Conservation (phyloP, 2,797 vertebrate species). For the Karalla daura region DNA sequence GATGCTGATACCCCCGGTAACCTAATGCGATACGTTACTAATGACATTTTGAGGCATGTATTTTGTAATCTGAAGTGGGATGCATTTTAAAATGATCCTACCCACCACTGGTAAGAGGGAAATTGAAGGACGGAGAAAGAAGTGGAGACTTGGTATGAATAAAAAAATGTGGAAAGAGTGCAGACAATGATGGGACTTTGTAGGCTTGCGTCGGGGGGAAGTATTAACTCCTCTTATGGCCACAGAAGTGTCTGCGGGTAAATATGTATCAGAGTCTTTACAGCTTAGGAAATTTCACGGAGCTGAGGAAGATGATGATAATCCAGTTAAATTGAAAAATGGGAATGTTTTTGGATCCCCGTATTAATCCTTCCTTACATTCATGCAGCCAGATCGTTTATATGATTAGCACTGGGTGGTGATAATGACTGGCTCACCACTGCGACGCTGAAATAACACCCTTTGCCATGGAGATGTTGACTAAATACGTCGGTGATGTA, state of each 20-base stretch:
- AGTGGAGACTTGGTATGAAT: neutral
- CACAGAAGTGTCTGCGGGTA: slow-evolving; percentile 40
- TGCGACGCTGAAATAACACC: slow-evolving; percentile 35
- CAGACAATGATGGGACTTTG: slow-evolving; percentile 24
- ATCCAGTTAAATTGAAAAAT: slow-evolving; percentile 72
- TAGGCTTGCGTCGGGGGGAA: slow-evolving; percentile 13
- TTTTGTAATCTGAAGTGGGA: no score
- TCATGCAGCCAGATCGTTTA: slow-evolving; percentile 58
- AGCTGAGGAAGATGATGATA: slow-evolving; percentile 52
- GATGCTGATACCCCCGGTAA: no score
- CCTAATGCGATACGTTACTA: no score
- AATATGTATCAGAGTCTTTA: slow-evolving; percentile 43
- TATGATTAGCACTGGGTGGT: slow-evolving; percentile 51
- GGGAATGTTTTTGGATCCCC: slow-evolving; percentile 40
- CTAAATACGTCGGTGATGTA: slow-evolving; percentile 37
- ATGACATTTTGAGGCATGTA: no score
- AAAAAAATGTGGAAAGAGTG: neutral
- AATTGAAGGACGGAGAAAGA: neutral
- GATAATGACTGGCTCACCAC: slow-evolving; percentile 36
- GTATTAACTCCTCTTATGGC: slow-evolving; percentile 40
- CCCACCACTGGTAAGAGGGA: no score
- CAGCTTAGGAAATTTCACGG: slow-evolving; percentile 54
- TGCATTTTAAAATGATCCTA: no score
- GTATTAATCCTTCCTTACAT: slow-evolving; percentile 58
- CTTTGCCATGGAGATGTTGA: slow-evolving; percentile 28